Base-by-base conservation (phyloP, 2,113 vertebrate genomes). In the Melanerpes aurifrons region DNA sequence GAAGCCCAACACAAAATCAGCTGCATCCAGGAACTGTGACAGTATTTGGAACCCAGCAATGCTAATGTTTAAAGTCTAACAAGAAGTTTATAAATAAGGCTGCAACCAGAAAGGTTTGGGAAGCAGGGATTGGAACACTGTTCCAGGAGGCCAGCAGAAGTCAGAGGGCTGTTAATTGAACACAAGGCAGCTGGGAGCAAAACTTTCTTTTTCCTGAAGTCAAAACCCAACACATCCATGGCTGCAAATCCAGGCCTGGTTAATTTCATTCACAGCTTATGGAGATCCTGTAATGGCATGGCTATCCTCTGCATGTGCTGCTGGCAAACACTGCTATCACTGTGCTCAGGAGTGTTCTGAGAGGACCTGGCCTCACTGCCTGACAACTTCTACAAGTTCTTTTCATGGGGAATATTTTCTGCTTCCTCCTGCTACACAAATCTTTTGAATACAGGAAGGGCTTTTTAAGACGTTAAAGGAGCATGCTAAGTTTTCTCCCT, bases 51-150 rank as follows among this genome's bases (percentile, higher is more conserved):
- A 83, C 37, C 64, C 43, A 6, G 2, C 43, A 47, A 86, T 7
- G 20, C 31, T 75, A 93, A 66, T 29, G 75, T 64, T 94, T 88
- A 53, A 83, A 81, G 48, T 71, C 82, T 88, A 94, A 74, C 13
- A 24, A 40, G 77, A 81, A 29, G 54, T 56, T 73, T 81, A 78
- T 90, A 93, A 96, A 94, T 87, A 93, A 80, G 32, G 20, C 3
- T 77, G 48, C 15, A 48, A 12, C 28, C 61, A 19, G 40, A 32
- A 78, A 78, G 53, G 58, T 40, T 70, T 90, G 54, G 69, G 73
- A 63, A 86, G 77, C 21, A 8, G 79, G 54, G 81, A 48, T 77
- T 32, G 17, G 37, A 87, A n/a, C n/a, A 7, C 50, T 28, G 37
- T 43, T 74, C 66, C 28, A 61, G 21, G 15, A 74, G 50, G 31